Percentiles rank a stretch among this genome's conserved stretches.
Conservation (phyloP, 2,113 vertebrate species). For the Heterocephalus glaber region DNA sequence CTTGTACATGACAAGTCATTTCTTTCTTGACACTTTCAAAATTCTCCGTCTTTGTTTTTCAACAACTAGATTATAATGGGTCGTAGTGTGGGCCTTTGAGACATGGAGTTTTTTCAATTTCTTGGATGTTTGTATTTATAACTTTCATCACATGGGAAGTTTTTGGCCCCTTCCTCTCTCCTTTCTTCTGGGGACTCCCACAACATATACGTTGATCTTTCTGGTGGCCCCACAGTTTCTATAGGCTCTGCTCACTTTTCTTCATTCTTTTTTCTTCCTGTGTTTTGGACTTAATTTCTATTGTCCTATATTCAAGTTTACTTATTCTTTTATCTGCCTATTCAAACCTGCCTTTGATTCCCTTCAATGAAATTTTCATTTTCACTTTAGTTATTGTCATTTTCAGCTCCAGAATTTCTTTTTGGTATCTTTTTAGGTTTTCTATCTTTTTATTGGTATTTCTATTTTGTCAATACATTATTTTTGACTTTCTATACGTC, state of each 20-base stretch:
- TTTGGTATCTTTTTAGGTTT: background rate
- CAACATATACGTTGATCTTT: background rate
- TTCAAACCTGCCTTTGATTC: background rate
- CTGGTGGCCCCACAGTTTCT: background rate
- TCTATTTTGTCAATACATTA: background rate
- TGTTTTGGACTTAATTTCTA: background rate
- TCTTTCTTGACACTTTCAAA: no score
- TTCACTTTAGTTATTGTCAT: background rate
- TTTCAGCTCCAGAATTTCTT: constrained; percentile 20
- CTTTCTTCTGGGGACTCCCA: no score
- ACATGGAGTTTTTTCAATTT: no score
- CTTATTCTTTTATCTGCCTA: background rate
- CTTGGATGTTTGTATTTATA: background rate
- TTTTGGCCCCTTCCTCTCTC: background rate
- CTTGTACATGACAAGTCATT: no score
- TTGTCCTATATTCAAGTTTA: background rate
- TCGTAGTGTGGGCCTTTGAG: no score
- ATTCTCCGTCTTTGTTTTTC: background rate
- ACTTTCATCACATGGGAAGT: background rate
- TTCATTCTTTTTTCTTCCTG: background rate
- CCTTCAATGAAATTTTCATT: background rate
- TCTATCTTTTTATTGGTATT: background rate
- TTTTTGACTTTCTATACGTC: background rate
- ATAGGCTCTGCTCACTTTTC: background rate
- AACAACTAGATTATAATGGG: background rate